Evolutionary conservation across 2,888 invertebrate genomes (phyloP), one percentile per base, ranked within the genome.

Genomic region (Auanema sp.): DNA sequence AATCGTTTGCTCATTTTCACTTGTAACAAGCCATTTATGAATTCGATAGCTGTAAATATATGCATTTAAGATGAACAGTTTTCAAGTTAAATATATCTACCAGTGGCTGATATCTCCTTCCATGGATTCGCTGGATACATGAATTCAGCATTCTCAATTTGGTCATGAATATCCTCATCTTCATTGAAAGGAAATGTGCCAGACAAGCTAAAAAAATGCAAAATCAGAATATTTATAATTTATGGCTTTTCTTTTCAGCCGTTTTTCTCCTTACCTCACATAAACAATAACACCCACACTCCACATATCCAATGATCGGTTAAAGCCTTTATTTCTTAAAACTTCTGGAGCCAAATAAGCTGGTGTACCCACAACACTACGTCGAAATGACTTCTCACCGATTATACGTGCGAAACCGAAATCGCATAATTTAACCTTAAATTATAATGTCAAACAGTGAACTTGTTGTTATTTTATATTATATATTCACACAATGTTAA

Each of bases 111-210:
- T 47, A 76, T 73, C 55, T 75, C 75, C 55, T 92, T 91, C 97
- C 97, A 98, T 0, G 97, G 96, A 85, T 90, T 90, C 23, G 93
- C 92, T 49, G 98, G 98, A 87, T 97, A 98, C 98, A 98, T 98
- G 86, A 98, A 98, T 61, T 95, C 95, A 41, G 97, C 97, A 87
- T 98, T 98, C 87, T 97, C 95, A 75, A 98, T 98, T 87, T 98
- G 98, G 85, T 97, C 97, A 86, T 94, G 92, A 83, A 98, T 98
- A 85, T 98, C 98, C 87, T 98, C 97, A 86, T 98, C 97, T 87
- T 98, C 98, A 86, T 98, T 98, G 87, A 98, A 98, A 41, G 97
- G 97, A 87, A 98, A 98, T 0, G 97, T 98, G 69, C 97, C 98
- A 79, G 95, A 95, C 52, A 98, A 88, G 70, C 95, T 95, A 71